Base-by-base conservation (phyloP, 2,888 invertebrate species). In the Thymelicus sylvestris region DNA sequence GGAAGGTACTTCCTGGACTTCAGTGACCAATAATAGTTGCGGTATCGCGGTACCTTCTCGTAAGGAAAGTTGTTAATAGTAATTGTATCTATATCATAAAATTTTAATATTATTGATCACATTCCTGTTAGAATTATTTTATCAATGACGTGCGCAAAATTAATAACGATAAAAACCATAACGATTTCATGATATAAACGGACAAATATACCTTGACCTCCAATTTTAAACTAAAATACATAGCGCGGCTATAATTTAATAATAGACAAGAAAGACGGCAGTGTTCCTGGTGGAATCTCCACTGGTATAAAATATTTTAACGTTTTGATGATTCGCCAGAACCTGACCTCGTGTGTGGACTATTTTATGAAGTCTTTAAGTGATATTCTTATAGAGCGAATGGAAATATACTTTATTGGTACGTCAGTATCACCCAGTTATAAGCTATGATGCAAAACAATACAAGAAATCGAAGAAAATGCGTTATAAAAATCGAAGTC, bases 401-500 rank as follows among this genome's bases (percentile, higher is more conserved):
- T 72, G 63, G 73, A 77, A 77, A 79, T 78, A 79, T 73, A 74
- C 48, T 73, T 64, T 13, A 57, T 66, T 1, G 19, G 19, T 19
- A 78, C 82, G 81, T 84, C 83, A 84, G 80, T 78, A 85, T 81
- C 77, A 77, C 80, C 44, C 60, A 81, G 77, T 84, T 85, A 83
- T 83, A 83, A 84, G 82, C 83, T 80, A 84, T 41, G 24, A 38
- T 67, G n/a, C 80, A 83, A 81, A 90, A 91, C 89, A 90, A 91
- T 90, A 85, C 85, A 69, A 74, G 81, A 85, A 87, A 86, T 87
- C 86, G 86, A 86, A 87, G 85, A 80, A 82, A 80, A 77, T 79
- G 79, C 80, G 88, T 84, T 88, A 91, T 89, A 89, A 92, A 91
- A 90, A 89, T 88, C 86, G 82, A 84, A 86, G 86, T 85, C 87